A percentile compares a stretch with the other conserved stretches of the same genome.
Conservation (phyloP, 92 coral and sea anemone genomes). For the Umimayanthus chanpuru region DNA sequence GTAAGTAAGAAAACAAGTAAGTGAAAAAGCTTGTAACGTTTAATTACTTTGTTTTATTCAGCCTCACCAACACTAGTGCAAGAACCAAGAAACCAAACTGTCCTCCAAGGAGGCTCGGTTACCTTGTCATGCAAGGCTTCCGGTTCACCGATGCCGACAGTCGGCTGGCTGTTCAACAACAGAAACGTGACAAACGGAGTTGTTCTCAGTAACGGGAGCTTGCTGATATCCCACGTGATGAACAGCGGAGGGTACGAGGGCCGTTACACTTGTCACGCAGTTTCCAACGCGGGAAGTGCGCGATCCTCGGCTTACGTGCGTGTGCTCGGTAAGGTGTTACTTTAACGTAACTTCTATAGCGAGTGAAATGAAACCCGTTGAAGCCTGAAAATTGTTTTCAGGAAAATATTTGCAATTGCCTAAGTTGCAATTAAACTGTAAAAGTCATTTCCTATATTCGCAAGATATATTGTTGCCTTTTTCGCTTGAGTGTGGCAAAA, state of each 20-base stretch:
- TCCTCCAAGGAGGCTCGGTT: conserved; percentile 35
- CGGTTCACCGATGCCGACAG: conserved; percentile 59
- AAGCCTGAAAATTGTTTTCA: no score
- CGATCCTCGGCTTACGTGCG: conserved; percentile 29
- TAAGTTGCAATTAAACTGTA: no score
- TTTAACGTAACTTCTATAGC: not conserved
- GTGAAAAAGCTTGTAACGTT: no score
- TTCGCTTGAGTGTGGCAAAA: no score
- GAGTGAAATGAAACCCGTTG: no score
- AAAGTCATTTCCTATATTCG: no score
- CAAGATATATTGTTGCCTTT: no score
- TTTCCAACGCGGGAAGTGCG: conserved; percentile 24
- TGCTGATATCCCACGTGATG: conserved; percentile 47
- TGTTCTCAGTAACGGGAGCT: conserved; percentile 39
- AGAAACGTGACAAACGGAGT: conserved; percentile 49
- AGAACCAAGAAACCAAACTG: conserved; percentile 32
- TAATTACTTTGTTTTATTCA: not conserved
- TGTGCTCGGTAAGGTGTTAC: conserved; percentile 43
- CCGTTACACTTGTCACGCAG: conserved; percentile 54
- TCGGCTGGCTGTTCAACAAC: conserved; percentile 59
- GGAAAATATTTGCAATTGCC: no score
- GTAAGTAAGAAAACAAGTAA: no score
- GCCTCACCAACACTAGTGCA: conserved; percentile 33
- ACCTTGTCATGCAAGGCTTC: conserved; percentile 44
- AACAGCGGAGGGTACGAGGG: conserved; percentile 58